Base-by-base conservation (phyloP, 2,797 vertebrate genomes). In the Myotis vivesi region DNA sequence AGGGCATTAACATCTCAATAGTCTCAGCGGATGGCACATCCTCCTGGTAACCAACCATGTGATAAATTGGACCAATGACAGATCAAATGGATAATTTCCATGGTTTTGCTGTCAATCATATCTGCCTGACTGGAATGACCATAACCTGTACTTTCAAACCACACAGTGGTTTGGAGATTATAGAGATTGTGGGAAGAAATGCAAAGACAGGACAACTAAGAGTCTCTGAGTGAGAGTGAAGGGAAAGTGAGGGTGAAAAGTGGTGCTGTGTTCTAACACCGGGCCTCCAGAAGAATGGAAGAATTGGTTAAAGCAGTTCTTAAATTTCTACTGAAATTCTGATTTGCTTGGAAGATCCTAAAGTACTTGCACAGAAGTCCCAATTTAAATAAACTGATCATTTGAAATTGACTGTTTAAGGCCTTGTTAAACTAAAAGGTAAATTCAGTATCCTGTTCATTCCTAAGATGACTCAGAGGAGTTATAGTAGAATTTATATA, bases 341-440 rank as follows among this genome's bases (percentile, higher is more conserved):
- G 1, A 82, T 82, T 89, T 82, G 68, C 83, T 59, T 79, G 10
- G 38, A 51, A 94, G 9, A 77, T 82, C 36, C 17, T 83, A 46
- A 88, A 41, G 17, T 33, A 51, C 19, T 71, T 36, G 69, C 93
- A 92, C 84, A 68, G 49, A 84, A 92, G 9, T 62, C 30, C 55
- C 9, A 59, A 5, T 68, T 71, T 93, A 38, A 90, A 87, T 73
- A 86, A 49, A 51, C 44, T 80, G 84, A 51, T 64, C 79, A 79
- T 28, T 85, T 87, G 16, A 30, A 16, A 92, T 84, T 62, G 77
- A 85, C 19, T 55, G 2, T 84, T 94, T 41, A 80, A 73, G 51
- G 2, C 46, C 95, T 84, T 79, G 33, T 94, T 92, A 69, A 94
- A 62, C n/a, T 57, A 62, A 36, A 57, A 95, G 17, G 6, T 68